phyloP scores from a whole-genome alignment of 2,888 invertebrate genomes.

The Galeruca laticollis region DNA sequence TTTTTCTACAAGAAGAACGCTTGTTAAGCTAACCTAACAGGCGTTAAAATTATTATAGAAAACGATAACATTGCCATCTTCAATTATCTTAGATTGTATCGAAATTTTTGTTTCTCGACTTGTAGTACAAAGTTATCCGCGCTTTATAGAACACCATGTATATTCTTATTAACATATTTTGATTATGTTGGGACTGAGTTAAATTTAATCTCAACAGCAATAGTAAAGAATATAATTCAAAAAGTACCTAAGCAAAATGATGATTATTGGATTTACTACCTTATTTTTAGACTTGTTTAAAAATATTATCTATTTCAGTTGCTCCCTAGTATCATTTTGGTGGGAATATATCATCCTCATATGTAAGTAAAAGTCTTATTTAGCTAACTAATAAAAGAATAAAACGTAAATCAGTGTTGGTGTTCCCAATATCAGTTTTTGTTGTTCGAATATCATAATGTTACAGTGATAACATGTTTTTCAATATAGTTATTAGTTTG shows the following conservation, averaged over 20 bases:
- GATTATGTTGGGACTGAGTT: neutral
- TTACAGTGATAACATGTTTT: neutral
- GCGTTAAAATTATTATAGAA: too few species aligned
- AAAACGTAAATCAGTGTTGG: neutral
- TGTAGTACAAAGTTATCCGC: neutral
- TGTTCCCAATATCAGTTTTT: too few species aligned
- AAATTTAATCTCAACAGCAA: neutral
- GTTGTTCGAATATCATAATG: neutral
- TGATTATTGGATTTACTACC: constrained; percentile 20
- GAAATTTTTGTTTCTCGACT: neutral
- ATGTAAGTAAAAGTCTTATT: too few species aligned
- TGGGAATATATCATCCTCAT: too few species aligned
- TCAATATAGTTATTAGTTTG: neutral
- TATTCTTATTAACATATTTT: neutral
- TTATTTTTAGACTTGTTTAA: constrained; percentile 32
- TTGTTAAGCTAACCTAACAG: too few species aligned
- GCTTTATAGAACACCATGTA: neutral
- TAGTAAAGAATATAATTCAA: neutral
- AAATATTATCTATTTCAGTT: constrained; percentile 33
- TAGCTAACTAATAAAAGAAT: too few species aligned
- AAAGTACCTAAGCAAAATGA: neutral
- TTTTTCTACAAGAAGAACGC: too few species aligned
- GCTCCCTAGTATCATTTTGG: constrained; percentile 23
- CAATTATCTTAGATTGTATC: too few species aligned
- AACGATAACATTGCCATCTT: too few species aligned